Conservation (phyloP, 1,140 invertebrate species). For the Coelopa frigida region DNA sequence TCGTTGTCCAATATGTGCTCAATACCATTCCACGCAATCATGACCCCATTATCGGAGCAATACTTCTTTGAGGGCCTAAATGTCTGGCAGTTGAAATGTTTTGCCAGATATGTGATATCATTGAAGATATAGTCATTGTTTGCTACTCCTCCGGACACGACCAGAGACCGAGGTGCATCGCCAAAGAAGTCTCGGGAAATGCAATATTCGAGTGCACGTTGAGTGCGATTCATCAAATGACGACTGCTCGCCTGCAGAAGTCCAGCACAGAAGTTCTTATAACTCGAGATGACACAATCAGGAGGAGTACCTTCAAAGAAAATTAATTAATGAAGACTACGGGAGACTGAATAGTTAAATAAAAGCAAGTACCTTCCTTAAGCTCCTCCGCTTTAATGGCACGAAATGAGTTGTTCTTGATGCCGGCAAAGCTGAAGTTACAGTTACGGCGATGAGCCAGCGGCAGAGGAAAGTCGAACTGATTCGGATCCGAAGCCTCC, state of each 20-base stretch:
- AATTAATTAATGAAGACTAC: not conserved
- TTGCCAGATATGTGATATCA: constrained; percentile 61
- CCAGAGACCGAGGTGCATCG: constrained; percentile 49
- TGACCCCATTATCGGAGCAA: constrained; percentile 97
- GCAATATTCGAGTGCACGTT: constrained; percentile 74
- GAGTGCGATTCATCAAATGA: constrained; percentile 73
- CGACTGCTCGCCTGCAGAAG: constrained; percentile 67
- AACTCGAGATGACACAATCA: constrained; percentile 67
- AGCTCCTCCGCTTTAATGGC: constrained; percentile 56
- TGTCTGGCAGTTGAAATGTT: constrained; percentile 57
- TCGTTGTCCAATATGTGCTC: constrained; percentile 57
- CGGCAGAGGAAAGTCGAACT: constrained; percentile 60
- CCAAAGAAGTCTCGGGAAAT: constrained; percentile 55
- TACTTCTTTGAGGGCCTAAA: constrained; percentile 73
- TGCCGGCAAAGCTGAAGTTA: constrained; percentile 78
- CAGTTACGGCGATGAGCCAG: constrained; percentile 60
- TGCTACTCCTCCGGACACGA: constrained; percentile 93
- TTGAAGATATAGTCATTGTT: constrained; percentile 78
- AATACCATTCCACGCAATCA: constrained; percentile 98
- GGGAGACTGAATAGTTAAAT: not conserved
- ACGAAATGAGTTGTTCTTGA: constrained; percentile 52
- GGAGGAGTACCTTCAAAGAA: constrained; percentile 35
- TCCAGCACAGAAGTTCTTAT: constrained; percentile 80
- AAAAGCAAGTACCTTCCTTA: constrained; percentile 33
- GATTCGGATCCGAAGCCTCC: constrained; percentile 53